These are phyloP conservation scores for Hypena proboscidalis DNA, from an alignment of 2,888 invertebrate genomes.

Conservation along the genomic window DNA sequence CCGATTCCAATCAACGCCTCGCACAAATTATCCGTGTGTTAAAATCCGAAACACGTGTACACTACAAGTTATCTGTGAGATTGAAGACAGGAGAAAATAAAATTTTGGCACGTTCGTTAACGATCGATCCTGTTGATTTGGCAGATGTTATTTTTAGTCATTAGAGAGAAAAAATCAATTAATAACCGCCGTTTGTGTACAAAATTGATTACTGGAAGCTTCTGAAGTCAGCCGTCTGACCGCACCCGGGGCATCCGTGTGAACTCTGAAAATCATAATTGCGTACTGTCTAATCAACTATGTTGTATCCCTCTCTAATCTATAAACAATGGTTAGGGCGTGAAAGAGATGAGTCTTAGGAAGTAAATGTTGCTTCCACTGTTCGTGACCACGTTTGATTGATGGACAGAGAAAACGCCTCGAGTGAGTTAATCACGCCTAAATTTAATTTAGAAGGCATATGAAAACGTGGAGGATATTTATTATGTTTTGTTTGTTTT, in stretches of 20 bases:
- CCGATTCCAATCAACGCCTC: conserved; percentile 14
- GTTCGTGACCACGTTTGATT: conserved; percentile 74
- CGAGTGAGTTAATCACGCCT: conserved; percentile 80
- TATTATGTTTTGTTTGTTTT: conserved; percentile 80
- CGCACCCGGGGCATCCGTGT: conserved; percentile 68
- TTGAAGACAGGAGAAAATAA: conserved; percentile 47
- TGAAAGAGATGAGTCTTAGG: conserved; percentile 64
- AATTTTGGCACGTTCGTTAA: conserved; percentile 75
- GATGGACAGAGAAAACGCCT: conserved; percentile 85
- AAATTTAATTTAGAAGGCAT: conserved; percentile 81
- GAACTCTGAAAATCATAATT: conserved; percentile 77
- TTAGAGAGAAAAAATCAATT: conserved; percentile 80
- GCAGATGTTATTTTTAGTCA: conserved; percentile 82
- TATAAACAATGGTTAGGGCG: conserved; percentile 19
- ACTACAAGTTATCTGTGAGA: conserved; percentile 39
- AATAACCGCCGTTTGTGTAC: conserved; percentile 80
- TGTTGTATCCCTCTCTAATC: conserved; percentile 53
- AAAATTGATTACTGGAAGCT: conserved; percentile 81
- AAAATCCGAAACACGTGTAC: conserved; percentile 31
- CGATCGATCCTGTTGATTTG: conserved; percentile 69
- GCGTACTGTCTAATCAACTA: conserved; percentile 69
- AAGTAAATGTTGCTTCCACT: conserved; percentile 72
- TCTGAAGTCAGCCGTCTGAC: conserved; percentile 75
- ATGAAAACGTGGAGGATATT: conserved; percentile 68
- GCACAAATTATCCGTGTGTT: conserved; percentile 12